A percentile compares a stretch with the other conserved stretches of the same genome.
phyloP scores from a whole-genome alignment of 2,888 invertebrate species.

The Ceramica pisi region DNA sequence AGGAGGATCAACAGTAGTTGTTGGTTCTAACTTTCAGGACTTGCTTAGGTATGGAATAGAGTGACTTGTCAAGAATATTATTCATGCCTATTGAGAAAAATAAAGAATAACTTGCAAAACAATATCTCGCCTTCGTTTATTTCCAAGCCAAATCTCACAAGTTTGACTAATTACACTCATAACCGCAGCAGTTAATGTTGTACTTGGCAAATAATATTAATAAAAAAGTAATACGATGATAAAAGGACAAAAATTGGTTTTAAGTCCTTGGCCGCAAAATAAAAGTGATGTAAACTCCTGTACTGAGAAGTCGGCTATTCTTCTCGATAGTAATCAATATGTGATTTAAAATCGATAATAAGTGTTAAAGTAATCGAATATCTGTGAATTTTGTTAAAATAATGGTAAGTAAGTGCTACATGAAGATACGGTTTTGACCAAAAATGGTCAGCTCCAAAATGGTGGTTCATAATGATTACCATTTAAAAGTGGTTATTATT shows the following conservation, averaged over 20 bases:
- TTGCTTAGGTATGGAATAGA: neutral
- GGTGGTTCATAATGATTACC: constrained; percentile 38
- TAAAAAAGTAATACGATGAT: constrained; percentile 55
- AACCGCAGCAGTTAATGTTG: constrained; percentile 62
- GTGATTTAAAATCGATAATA: constrained; percentile 65
- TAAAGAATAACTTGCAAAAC: neutral
- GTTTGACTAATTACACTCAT: constrained; percentile 6
- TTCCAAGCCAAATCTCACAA: constrained; percentile 1
- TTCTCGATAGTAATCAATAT: constrained; percentile 64
- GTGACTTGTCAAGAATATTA: neutral
- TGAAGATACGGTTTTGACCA: constrained; percentile 23
- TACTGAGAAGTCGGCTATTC: constrained; percentile 36
- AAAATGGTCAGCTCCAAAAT: constrained; percentile 36
- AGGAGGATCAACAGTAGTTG: neutral
- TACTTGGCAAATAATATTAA: constrained; percentile 48
- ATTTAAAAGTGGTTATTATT: constrained; percentile 47
- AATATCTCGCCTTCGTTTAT: constrained; percentile 3
- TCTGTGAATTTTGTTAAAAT: constrained; percentile 50
- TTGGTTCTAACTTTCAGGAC: neutral
- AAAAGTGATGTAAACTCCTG: constrained; percentile 58
- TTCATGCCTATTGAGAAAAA: neutral
- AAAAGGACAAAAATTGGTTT: constrained; percentile 49
- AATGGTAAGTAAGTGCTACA: constrained; percentile 41
- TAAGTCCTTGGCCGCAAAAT: constrained; percentile 73
- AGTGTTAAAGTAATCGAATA: constrained; percentile 69